Base-by-base conservation (phyloP, 2,797 vertebrate genomes). In the Enteromius radiatus region DNA sequence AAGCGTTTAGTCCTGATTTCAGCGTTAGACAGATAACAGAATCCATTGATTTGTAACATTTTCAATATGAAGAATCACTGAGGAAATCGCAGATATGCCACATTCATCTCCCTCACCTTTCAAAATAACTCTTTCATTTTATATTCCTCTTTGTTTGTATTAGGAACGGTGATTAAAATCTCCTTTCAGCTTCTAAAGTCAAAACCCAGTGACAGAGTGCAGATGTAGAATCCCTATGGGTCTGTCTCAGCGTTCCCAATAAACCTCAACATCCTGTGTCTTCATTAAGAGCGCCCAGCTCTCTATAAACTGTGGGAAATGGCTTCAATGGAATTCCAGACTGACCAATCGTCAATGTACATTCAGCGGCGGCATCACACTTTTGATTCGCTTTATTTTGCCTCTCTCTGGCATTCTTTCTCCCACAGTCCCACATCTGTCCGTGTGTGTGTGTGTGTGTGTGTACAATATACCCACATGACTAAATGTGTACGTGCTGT, bases 241-340 rank as follows among this genome's bases (percentile, higher is more conserved):
- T 80, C 54, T 73, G 28, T 76, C 38, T 92, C 89, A 89, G 88
- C 85, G 90, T 93, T 94, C 93, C 92, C 92, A 91, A 88, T 63
- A 88, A 90, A 91, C 56, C 88, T 78, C 88, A 80, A 75, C 80
- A 94, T 94, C 93, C 93, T 94, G 91, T 94, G 89, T 84, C 88
- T 89, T 91, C 86, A 84, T 78, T 61, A 80, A 80, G 82, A 83
- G 36, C 61, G 15, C 86, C 84, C 70, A 83, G 84, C 87, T 87
- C 90, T 83, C 82, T 84, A 78, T 33, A 65, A 92, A 70, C 88
- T 94, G 93, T 95, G 95, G 94, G 94, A 95, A 95, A 86, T 68
- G 59, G 21, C 80, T 87, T 89, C 84, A 87, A 84, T 84, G 84
- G 86, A 84, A 87, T 88, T 89, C 84, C 87, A 85, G 52, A 78